Percentiles rank a stretch among this genome's conserved stretches.
Conservation (phyloP, 2,888 invertebrate genomes). For the Germaria angustata region DNA sequence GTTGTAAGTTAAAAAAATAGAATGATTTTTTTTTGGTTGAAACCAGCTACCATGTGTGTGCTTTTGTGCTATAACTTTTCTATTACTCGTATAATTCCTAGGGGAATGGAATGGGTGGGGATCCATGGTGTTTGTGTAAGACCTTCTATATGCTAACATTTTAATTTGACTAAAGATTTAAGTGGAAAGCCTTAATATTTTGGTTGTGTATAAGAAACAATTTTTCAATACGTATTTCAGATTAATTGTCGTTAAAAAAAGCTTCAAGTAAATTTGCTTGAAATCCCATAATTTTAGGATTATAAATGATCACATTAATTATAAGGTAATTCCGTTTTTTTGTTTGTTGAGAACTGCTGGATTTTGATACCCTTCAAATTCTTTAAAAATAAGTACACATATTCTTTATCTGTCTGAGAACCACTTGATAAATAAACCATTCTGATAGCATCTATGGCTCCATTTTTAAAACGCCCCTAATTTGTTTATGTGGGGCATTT, state of each 20-base stretch:
- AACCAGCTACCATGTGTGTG: slow-evolving; percentile 3
- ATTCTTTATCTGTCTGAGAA: no score
- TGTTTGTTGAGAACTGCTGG: no score
- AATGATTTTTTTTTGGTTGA: slow-evolving; percentile 20
- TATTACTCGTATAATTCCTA: slow-evolving; percentile 25
- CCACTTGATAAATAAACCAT: no score
- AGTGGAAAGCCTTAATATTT: background rate
- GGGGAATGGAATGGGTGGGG: slow-evolving; percentile 31
- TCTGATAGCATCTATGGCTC: no score
- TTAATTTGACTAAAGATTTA: slow-evolving; percentile 27
- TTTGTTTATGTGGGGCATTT: no score
- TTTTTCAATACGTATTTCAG: no score
- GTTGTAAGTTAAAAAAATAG: slow-evolving; percentile 53
- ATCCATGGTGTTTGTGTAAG: background rate
- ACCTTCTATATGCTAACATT: background rate
- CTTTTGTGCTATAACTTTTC: slow-evolving; percentile 21
- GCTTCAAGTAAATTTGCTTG: background rate
- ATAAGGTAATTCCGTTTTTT: no score
- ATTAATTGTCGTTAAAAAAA: background rate
- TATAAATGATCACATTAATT: no score
- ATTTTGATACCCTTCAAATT: no score
- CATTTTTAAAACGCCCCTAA: no score
- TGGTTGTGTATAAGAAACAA: background rate
- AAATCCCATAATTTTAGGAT: no score
- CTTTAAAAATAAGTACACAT: no score